A percentile compares a stretch with the other conserved stretches of the same genome.
Conservation (phyloP, 2,888 invertebrate species). For the Orgyia antiqua region DNA sequence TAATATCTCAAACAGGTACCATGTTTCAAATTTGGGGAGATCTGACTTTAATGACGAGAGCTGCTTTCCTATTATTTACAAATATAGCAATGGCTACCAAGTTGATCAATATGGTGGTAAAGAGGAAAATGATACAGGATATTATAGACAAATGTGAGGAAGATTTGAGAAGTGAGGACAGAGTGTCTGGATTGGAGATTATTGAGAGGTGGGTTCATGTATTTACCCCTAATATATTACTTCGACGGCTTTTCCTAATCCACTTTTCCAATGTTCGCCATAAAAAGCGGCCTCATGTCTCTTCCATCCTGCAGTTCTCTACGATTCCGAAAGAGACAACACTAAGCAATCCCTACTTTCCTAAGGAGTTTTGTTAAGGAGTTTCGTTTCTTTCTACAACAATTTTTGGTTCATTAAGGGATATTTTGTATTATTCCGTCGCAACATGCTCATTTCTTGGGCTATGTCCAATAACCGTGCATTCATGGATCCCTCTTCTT, state of each 20-base stretch:
- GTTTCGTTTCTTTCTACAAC: no score
- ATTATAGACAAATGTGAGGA: conserved; percentile 36
- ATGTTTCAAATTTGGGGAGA: conserved; percentile 57
- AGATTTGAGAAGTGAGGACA: conserved; percentile 28
- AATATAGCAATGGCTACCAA: conserved; percentile 45
- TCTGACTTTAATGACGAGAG: conserved; percentile 48
- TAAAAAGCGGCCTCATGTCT: not conserved
- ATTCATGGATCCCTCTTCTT: no score
- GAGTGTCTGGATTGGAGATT: conserved; percentile 29
- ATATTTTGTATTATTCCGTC: no score
- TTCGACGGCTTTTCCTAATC: no score
- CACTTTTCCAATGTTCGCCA: not conserved
- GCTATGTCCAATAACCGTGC: no score
- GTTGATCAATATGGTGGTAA: conserved; percentile 38
- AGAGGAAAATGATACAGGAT: conserved; percentile 27
- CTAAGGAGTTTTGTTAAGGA: no score
- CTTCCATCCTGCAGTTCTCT: not conserved
- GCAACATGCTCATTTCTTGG: no score
- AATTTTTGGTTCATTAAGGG: no score
- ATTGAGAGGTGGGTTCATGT: conserved; percentile 37
- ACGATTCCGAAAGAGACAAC: no score
- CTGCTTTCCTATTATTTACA: conserved; percentile 52
- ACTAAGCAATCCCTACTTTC: no score
- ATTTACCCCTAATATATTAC: no score
- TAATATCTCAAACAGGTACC: conserved; percentile 55